Percentiles rank a stretch among this genome's conserved stretches.
These are phyloP conservation scores for Nasua narica DNA, from an alignment of 2,797 vertebrate genomes.

Conservation along the genomic window DNA sequence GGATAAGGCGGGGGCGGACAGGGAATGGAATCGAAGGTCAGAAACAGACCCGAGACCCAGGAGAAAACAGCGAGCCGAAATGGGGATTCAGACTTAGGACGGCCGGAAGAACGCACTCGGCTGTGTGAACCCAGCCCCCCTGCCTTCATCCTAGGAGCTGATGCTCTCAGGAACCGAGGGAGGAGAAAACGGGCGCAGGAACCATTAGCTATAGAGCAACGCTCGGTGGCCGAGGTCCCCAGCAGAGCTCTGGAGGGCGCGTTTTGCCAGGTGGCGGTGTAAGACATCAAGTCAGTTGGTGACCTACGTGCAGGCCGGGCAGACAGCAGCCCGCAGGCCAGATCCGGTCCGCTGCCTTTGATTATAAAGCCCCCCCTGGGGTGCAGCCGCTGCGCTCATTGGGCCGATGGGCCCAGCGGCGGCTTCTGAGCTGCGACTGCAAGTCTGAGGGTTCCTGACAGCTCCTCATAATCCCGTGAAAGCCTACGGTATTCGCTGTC, in stretches of 20 bases:
- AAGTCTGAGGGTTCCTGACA: neutral
- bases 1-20: neutral
- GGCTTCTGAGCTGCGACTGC: neutral
- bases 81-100: rapidly evolving
- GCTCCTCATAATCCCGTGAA: neutral
- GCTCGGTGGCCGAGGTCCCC: no score
- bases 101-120: neutral
- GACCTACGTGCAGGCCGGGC: neutral
- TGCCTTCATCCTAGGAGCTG: neutral
- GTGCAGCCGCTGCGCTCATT: neutral
- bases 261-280: neutral
- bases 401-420: rapidly evolving
- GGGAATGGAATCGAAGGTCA: neutral
- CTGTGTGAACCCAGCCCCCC: neutral
- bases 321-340: neutral
- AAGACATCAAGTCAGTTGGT: neutral
- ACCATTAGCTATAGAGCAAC: neutral
- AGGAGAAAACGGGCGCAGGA: neutral
- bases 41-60: neutral
- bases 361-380: neutral
- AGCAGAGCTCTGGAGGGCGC: neutral
- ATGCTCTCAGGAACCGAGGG: neutral
- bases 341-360: neutral
- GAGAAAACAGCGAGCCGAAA: neutral
- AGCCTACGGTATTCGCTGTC: neutral